phyloP scores from a whole-genome alignment of 2,888 invertebrate species.

The Chymomyza procnemis region DNA sequence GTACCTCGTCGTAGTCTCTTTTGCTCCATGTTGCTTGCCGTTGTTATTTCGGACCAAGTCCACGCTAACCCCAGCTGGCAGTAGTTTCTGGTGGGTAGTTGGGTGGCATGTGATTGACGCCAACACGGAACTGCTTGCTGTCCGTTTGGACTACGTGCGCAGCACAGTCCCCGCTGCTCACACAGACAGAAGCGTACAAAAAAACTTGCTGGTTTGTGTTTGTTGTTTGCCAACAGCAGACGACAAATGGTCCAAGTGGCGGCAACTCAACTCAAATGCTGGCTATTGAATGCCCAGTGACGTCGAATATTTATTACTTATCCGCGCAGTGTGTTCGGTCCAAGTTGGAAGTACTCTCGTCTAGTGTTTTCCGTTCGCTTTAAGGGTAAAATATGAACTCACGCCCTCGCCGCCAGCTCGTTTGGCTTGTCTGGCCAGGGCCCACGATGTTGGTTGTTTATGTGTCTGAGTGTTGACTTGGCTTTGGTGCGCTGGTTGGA shows the following conservation, averaged over 20 bases:
- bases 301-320: slow-evolving; percentile 69
- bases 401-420: slow-evolving; percentile 28
- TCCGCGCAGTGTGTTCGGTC: slow-evolving; percentile 32
- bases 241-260: background rate
- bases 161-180: slow-evolving; percentile 16
- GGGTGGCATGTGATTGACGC: slow-evolving; percentile 6
- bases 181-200: background rate
- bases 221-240: background rate
- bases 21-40: background rate
- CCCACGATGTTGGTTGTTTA: slow-evolving; percentile 49
- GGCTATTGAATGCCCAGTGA: slow-evolving; percentile 36
- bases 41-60: slow-evolving; percentile 24
- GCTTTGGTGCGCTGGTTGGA: background rate
- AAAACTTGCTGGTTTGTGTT: background rate
- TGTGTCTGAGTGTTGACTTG: slow-evolving; percentile 48
- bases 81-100: background rate
- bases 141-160: slow-evolving; percentile 27
- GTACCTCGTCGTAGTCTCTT: background rate
- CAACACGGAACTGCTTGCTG: slow-evolving; percentile 26
- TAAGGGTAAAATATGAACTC: slow-evolving; percentile 34
- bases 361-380: background rate
- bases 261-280: background rate
- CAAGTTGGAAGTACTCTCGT: background rate
- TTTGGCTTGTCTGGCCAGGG: slow-evolving; percentile 1
- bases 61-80: background rate